Evolutionary conservation across 2,797 vertebrate genomes (phyloP), one percentile per base, ranked within the genome.

Genomic region (Schizothorax lantsangensis): DNA sequence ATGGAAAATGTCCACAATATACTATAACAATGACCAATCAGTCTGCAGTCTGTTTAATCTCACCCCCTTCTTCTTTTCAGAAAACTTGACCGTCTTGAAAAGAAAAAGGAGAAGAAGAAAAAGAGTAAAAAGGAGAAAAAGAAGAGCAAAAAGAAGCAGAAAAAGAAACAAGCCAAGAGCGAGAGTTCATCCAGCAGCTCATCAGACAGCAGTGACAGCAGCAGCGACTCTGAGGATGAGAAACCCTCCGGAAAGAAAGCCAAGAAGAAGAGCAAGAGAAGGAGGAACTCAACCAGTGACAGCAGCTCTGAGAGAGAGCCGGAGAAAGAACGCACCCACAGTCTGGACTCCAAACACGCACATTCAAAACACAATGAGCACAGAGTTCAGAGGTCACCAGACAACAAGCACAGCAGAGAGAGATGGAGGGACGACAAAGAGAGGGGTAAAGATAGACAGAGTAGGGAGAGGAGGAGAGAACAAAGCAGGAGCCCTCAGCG

Each of bases 51-150:
- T 26, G 5, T 64, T 14, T 15, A 26, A 64, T 64, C 19, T 54
- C 57, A 52, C 69, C 47, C 30, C 30, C 64, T 79, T 15, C 33
- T 66, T 81, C 15, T 85, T 85, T 90, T 80, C 74, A 68, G 98
- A 94, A 99, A 99, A 94, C 95, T 99, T 15, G 98, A 99, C 92
- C 97, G 96, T 64, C 95, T 99, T 69, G 98, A 99, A 83, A 98
- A 97, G 92, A 94, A 97, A 90, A 97, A 96, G 88, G 96, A 94
- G 84, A 94, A 95, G 89, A 96, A 95, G 92, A 97, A 92, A 64
- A 95, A 85, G 92, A 95, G 69, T 26, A 94, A 94, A 90, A 95
- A 95, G 77, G 96, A 96, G 90, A 94, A 95, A 87, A 97, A 98
- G 94, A 95, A 95, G 47, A 94, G 26, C 82, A 96, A 96, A 92